phyloP scores from a whole-genome alignment of 1,140 invertebrate genomes.

The Heliconius himera region DNA sequence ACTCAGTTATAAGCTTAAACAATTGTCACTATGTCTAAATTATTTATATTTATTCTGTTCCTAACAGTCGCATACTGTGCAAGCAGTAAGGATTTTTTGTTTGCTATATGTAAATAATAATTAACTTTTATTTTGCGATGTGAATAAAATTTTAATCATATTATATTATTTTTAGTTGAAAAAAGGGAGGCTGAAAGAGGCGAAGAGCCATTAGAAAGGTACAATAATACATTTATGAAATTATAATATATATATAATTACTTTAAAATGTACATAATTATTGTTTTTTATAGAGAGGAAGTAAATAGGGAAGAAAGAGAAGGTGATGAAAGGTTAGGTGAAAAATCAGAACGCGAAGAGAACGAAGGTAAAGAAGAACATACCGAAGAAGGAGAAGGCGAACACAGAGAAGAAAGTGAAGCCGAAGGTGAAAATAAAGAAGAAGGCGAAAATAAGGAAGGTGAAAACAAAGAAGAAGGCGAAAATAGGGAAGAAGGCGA shows the following conservation, averaged over 20 bases:
- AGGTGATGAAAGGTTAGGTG: neutral
- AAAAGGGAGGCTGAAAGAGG: conserved; percentile 19
- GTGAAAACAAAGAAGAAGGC: neutral
- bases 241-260: no score
- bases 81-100: conserved; percentile 14
- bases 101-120: neutral
- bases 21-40: conserved; percentile 15
- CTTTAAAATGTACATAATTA: neutral
- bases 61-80: conserved; percentile 23
- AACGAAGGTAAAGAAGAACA: neutral
- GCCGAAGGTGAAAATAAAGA: neutral
- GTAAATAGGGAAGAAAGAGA: neutral
- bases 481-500: neutral
- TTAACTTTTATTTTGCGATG: neutral
- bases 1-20: neutral
- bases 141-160: neutral
- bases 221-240: neutral
- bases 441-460: neutral
- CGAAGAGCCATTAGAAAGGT: neutral
- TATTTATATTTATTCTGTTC: conserved; percentile 17
- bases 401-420: neutral
- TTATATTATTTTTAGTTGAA: neutral
- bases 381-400: neutral
- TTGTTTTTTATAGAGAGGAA: neutral
- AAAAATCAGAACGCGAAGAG: neutral